Evolutionary conservation across 2,797 vertebrate genomes (phyloP), one percentile per base, ranked within the genome.

Genomic region (Tamandua tetradactyla): DNA sequence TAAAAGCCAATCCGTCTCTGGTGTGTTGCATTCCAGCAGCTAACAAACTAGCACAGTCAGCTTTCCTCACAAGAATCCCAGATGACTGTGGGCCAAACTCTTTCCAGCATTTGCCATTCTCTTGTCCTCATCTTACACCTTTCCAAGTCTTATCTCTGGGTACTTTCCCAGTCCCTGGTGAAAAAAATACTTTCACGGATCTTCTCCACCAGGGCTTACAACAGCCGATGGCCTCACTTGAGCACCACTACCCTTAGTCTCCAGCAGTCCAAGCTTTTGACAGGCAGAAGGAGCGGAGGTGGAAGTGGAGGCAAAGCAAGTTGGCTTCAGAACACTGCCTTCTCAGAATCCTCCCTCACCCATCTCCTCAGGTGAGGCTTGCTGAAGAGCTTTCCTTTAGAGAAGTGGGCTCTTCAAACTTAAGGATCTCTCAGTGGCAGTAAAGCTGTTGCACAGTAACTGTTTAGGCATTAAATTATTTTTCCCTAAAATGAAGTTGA

Each of bases 401-500:
- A 66, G 35, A 55, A 7, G 7, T 27, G 64, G 81, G 14, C 44
- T 55, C 47, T 30, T 80, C 69, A 52, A 5, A 37, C 10, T 68
- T 17, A 85, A 37, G 61, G 40, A 71, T 14, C 27, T 85, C n/a
- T 61, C 25, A 0, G 37, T 44, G 69, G 44, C 66, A 37, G 17
- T 2, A 27, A 62, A 52, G 27, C 30, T 40, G 18, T 27, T 35
- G 5, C 55, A 44, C 82, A 62, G 44, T 61, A 71, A 66, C 32
- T 14, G 1, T 71, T 55, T 35, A 72, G 47, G 23, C 10, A 4
- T 49, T 75, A 72, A 81, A 62, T 87, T 62, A 89, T 61, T 86
- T 91, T 79, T 35, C 49, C 64, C 55, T 84, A n/a, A 88, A 92
- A 93, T 88, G 76, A 94, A 94, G 49, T n/a, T 44, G 42, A 84